Evolutionary conservation across 2,888 invertebrate genomes (phyloP), one percentile per base, ranked within the genome.

Genomic region (Lepidochrysops patricia): DNA sequence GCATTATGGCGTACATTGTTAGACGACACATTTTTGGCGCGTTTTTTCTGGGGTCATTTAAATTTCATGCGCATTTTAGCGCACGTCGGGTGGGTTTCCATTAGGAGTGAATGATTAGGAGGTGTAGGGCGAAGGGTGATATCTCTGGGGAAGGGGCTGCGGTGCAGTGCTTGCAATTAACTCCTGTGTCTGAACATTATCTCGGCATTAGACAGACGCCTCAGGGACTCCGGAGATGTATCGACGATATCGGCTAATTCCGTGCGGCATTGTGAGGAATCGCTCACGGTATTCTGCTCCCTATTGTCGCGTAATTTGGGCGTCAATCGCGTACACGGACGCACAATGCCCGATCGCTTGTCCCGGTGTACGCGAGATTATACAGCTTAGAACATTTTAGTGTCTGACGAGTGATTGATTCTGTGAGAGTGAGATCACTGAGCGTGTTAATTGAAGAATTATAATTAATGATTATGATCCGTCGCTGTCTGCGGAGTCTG

Each of bases 61-160:
- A 87, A 86, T 86, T 84, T 84, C 77, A 86, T 86, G 82, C 79
- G 75, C 79, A 84, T 83, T 82, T 84, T 82, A 79, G 72, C 70
- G 67, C 58, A 66, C 74, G 75, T 74, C 73, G 72, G 78, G 83
- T 82, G 78, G 76, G 72, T 77, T 82, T 81, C 82, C 84, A 84
- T 85, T 84, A 83, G 74, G 71, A 82, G 76, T 84, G 76, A 87
- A 87, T 87, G 86, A 86, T 87, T 85, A 85, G 82, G 82, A 80
- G 79, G 74, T 73, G 66, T 73, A 69, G 69, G 63, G 60, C 69
- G 63, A 67, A 64, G 65, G 65, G 65, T 61, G 56, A 49, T 59
- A 62, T 58, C 65, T 72, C 80, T 73, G 76, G 63, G 65, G 86
- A 84, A 81, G 80, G 76, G 79, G 80, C 79, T 84, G 82, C 76